These are phyloP conservation scores for Penaeus chinensis DNA, from an alignment of 1,140 invertebrate genomes.

Conservation along the genomic window DNA sequence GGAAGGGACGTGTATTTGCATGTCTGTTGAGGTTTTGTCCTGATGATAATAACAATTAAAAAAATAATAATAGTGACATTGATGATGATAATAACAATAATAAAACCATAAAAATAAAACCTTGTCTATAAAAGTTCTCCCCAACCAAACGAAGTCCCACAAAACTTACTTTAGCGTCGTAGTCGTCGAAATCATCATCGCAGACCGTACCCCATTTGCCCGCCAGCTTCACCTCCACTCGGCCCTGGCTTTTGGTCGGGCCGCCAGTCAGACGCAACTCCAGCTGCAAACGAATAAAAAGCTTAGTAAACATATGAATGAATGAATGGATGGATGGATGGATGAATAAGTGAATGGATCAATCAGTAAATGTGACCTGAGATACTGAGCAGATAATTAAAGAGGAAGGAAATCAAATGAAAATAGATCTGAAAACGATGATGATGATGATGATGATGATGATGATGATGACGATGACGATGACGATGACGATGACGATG, in stretches of 20 bases:
- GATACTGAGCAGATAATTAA: too few relatives aligned
- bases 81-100: too few relatives aligned
- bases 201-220: constrained; percentile 83
- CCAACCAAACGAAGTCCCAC: not conserved
- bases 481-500: too few relatives aligned
- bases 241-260: constrained; percentile 71
- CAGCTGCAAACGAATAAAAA: constrained; percentile 69
- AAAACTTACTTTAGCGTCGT: constrained; percentile 69
- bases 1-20: not conserved
- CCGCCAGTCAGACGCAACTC: constrained; percentile 75
- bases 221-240: constrained; percentile 78
- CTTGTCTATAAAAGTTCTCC: too few relatives aligned
- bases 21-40: not conserved
- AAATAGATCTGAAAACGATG: too few relatives aligned
- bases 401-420: too few relatives aligned
- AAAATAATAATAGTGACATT: too few relatives aligned
- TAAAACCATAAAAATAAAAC: too few relatives aligned
- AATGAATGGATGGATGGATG: constrained; percentile 1
- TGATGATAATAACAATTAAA: not conserved
- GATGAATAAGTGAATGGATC: not conserved
- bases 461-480: too few relatives aligned
- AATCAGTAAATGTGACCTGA: too few relatives aligned
- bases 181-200: constrained; percentile 80
- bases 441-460: too few relatives aligned
- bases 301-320: not conserved